Percentiles rank a stretch among this genome's conserved stretches.
Evolutionary conservation across 2,888 invertebrate species (phyloP).

Genomic region (Macropis europaea): DNA sequence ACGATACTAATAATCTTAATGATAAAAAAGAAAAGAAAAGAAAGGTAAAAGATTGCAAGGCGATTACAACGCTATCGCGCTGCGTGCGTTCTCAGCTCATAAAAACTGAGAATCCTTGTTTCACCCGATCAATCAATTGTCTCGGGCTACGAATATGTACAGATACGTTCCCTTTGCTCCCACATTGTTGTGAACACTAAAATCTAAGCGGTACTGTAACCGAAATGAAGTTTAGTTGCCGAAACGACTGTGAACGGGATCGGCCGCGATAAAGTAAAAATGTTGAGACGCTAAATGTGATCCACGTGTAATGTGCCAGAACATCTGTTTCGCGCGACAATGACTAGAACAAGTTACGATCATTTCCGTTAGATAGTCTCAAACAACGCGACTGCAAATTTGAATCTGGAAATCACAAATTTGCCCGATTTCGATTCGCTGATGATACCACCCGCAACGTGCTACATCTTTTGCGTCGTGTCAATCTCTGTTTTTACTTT

Average conservation of each 20-base stretch:
- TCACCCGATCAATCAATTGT: slow-evolving; percentile 5
- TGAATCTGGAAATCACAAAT: background rate
- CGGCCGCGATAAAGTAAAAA: slow-evolving; percentile 12
- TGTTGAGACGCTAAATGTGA: slow-evolving; percentile 39
- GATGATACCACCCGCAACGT: background rate
- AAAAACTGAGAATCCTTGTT: slow-evolving; percentile 35
- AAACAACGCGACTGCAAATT: background rate
- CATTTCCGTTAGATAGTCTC: slow-evolving; percentile 6
- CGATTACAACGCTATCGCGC: slow-evolving; percentile 12
- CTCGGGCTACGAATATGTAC: slow-evolving; percentile 25
- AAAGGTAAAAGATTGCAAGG: too few species aligned
- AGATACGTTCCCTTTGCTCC: slow-evolving; percentile 43
- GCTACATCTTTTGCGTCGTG: background rate
- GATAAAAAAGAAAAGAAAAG: background rate
- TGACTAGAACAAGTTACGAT: background rate
- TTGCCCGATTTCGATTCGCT: background rate
- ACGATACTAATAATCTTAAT: slow-evolving; percentile 41
- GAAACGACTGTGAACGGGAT: slow-evolving; percentile 15
- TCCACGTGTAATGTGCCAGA: slow-evolving; percentile 33
- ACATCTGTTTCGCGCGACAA: slow-evolving; percentile 2
- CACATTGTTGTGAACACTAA: slow-evolving; percentile 46
- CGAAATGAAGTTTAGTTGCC: slow-evolving; percentile 29
- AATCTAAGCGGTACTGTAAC: slow-evolving; percentile 30
- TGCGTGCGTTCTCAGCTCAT: slow-evolving; percentile 36
- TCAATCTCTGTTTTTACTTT: background rate